Conservation (phyloP, 2,797 vertebrate genomes). For the Diplodus sargus region DNA sequence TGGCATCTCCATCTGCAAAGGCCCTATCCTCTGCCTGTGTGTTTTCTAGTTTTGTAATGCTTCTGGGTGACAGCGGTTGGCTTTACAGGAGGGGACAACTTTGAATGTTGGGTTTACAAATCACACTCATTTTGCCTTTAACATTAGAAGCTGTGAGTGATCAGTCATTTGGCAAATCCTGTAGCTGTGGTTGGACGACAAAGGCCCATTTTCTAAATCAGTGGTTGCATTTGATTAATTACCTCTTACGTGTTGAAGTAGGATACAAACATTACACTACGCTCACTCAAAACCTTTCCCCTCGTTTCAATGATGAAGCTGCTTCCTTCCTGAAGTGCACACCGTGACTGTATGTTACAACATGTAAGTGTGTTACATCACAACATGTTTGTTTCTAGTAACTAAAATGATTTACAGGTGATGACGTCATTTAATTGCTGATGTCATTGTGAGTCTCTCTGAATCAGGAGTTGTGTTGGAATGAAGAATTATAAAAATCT, state of each 20-base stretch:
- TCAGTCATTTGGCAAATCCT: not conserved
- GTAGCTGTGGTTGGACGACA: not conserved
- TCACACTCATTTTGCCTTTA: too few relatives aligned
- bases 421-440: not conserved
- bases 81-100: too few relatives aligned
- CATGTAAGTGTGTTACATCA: not conserved
- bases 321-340: not conserved
- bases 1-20: too few relatives aligned
- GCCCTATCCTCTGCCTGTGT: too few relatives aligned
- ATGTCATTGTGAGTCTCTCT: not conserved
- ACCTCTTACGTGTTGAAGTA: not conserved
- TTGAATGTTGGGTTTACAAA: too few relatives aligned
- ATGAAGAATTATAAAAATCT: not conserved
- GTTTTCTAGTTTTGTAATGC: too few relatives aligned
- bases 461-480: not conserved
- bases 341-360: not conserved
- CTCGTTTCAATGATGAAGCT: not conserved
- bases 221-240: not conserved
- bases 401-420: not conserved
- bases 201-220: not conserved
- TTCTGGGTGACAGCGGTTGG: too few relatives aligned
- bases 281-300: not conserved
- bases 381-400: too few relatives aligned
- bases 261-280: not conserved
- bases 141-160: too few relatives aligned